Evolutionary conservation across 2,888 invertebrate genomes (phyloP), one percentile per base, ranked within the genome.

Genomic region (Lamellibrachia columna): DNA sequence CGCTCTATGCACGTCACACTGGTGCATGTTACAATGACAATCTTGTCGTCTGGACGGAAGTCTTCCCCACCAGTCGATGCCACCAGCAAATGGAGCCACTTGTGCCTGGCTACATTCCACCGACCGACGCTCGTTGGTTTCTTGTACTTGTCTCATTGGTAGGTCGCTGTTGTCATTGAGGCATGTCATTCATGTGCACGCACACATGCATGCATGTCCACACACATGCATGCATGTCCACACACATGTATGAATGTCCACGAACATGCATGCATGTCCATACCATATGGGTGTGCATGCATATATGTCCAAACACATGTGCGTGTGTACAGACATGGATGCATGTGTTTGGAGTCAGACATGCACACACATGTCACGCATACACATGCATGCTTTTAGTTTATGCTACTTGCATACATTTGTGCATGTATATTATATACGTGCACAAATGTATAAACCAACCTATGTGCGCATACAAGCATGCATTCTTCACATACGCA

Each of bases 1-100:
- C 98, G 95, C 97, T 98, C 52, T 98, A 98, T 96, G 97, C 98
- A 93, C 97, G 98, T 94, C 97, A 98, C 94, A 98, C 98, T 95
- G 97, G 97, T 2, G 93, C 93, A 60, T 92, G 93, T 58, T 60
- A 93, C 60, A 92, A 91, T 53, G 95, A 95, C 60, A 95, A 96
- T 92, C 94, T 96, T 11, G 95, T 96, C 7, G 95, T 96, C 15
- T 96, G 96, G 96, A 95, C 95, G 94, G 96, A 96, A 93, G 94
- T 96, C 52, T 96, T 95, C 93, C 96, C 95, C 7, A 94, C 95
- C 22, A 93, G 95, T 9, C 94, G 95, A 90, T 95, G 95, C 93
- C 95, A 95, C 91, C 58, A 53, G 53, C 22, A 93, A 53, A 94
- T 94, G 1, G 95, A 95, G 75, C 95, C 95, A 91, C 95, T 95